Evolutionary conservation across 1,140 invertebrate species (phyloP), one percentile per base, ranked within the genome.

Genomic region (Calosoma granatense): DNA sequence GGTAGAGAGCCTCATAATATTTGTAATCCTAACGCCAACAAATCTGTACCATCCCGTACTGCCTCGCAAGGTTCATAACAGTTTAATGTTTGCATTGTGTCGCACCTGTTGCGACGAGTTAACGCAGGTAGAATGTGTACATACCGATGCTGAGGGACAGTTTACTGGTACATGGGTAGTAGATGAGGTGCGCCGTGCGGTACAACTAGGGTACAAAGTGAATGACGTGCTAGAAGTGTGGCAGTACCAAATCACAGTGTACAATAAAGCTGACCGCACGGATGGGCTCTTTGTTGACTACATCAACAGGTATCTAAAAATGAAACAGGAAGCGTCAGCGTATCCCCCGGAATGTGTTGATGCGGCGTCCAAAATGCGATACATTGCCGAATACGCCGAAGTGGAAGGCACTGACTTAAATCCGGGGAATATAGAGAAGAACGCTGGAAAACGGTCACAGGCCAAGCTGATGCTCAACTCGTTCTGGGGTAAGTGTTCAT

Each of bases 161-260:
- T 60, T 76, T n/a, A 62, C 39, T 0, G 72, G 74, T 41, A 72
- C 68, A 2, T 76, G 70, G 67, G 65, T 68, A 0, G 61, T 63
- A 9, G 63, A 68, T 17, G 73, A 76, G 62, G n/a, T 75, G 3
- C 21, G 55, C 20, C 64, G 68, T 55, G 72, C 74, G 0, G 20
- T 70, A 0, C 41, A 65, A 21, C 56, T 59, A 53, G 71, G 69
- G 1, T 74, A 75, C 47, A 58, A 59, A 56, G 61, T 77, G 23
- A 0, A 69, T 1, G 51, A 68, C n/a, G 61, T 74, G 17, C 63
- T 59, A 21, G 70, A 75, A 61, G 63, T 74, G 4, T 75, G 70
- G 66, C 59, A 72, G 21, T 71, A 72, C 53, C 14, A 67, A 51
- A 55, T 59, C 0, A 59, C 51, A 51, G 53, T 64, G 20, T 65